Percentiles rank a stretch among this genome's conserved stretches.
These are phyloP conservation scores for Petrocephalus schoutedeni DNA, from an alignment of 2,797 vertebrate species.

Conservation along the genomic window DNA sequence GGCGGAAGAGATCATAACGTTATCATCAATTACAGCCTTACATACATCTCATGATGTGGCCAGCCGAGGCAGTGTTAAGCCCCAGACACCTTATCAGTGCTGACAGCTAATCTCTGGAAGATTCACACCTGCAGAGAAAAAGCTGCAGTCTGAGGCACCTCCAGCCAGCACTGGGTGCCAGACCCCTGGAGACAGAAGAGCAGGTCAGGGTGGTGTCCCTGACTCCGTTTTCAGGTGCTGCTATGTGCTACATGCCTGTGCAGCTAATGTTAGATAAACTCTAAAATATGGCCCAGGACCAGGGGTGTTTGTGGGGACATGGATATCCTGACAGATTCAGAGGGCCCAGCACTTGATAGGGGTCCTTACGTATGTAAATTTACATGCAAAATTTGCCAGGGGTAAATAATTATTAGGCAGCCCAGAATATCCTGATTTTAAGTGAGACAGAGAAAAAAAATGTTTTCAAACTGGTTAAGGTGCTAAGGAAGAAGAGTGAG, in stretches of 20 bases:
- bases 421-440: no score
- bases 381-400: no score
- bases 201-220: background rate
- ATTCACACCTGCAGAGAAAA: background rate
- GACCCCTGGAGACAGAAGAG: background rate
- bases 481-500: slow-evolving; percentile 1
- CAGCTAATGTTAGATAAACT: background rate
- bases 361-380: no score
- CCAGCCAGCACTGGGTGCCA: background rate
- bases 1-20: background rate
- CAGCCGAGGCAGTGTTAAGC: background rate
- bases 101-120: background rate
- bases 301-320: no score
- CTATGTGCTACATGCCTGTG: background rate
- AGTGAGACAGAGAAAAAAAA: background rate
- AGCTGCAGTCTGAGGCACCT: background rate
- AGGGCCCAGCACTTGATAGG: no score
- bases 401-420: no score
- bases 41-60: background rate
- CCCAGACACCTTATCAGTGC: background rate
- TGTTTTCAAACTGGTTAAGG: background rate
- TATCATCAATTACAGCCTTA: background rate
- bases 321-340: no score
- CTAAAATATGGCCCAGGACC: background rate
- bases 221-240: background rate